Conservation (phyloP, 2,888 invertebrate genomes). For the Clunio marinus region DNA sequence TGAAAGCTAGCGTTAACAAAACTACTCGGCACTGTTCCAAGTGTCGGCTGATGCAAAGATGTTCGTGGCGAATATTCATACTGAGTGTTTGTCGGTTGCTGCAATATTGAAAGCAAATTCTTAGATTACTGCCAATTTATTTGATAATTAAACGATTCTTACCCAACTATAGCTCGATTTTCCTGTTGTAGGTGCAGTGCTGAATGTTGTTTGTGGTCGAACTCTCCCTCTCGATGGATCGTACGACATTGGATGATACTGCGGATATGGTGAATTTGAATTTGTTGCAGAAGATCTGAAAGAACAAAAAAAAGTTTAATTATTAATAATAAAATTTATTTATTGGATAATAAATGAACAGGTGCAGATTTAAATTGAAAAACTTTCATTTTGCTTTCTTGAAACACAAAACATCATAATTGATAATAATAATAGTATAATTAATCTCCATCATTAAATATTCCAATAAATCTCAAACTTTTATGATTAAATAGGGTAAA, state of each 20-base stretch:
- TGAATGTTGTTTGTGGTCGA: slow-evolving; percentile 23
- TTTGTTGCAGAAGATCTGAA: slow-evolving; percentile 31
- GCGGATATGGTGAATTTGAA: slow-evolving; percentile 32
- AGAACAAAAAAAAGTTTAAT: neutral
- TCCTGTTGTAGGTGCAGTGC: slow-evolving; percentile 13
- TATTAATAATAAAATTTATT: no score
- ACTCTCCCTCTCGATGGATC: slow-evolving; percentile 31
- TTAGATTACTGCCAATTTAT: neutral
- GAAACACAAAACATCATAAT: no score
- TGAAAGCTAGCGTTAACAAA: slow-evolving; percentile 30
- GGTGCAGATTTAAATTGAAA: no score
- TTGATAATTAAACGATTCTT: neutral
- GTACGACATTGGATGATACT: slow-evolving; percentile 21
- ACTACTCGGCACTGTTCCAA: slow-evolving; percentile 12
- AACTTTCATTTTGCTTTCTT: no score
- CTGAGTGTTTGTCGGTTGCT: slow-evolving; percentile 16
- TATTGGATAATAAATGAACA: no score
- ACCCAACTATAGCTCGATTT: slow-evolving; percentile 32
- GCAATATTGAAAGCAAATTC: neutral
- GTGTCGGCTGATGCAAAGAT: slow-evolving; percentile 30
- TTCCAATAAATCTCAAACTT: no score
- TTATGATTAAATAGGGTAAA: no score
- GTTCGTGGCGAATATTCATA: slow-evolving; percentile 32
- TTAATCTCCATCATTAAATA: no score
- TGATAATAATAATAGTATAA: no score